These are phyloP conservation scores for Cryptocephalus primarius DNA, from an alignment of 2,888 invertebrate species.

Conservation along the genomic window DNA sequence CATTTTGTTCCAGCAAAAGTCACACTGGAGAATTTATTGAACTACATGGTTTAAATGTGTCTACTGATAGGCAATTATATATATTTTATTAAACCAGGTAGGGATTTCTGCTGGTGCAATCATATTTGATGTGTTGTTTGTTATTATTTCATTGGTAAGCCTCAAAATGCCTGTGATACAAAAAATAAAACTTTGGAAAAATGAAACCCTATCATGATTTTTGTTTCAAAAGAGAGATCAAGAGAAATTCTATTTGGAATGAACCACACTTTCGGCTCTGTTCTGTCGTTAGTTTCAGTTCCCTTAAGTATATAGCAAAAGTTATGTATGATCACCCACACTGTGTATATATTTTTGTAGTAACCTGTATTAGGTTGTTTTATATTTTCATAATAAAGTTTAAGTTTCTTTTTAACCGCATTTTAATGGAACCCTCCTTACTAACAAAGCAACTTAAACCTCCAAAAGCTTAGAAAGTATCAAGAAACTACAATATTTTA, in stretches of 20 bases:
- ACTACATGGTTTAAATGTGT: too few species aligned
- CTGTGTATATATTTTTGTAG: constrained; percentile 23
- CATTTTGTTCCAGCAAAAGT: too few species aligned
- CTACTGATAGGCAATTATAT: too few species aligned
- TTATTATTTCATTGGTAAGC: constrained; percentile 23
- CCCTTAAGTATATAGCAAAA: neutral
- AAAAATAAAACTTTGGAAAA: constrained; percentile 15
- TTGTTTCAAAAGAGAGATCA: neutral
- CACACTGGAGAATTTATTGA: too few species aligned
- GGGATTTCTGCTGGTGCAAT: too few species aligned
- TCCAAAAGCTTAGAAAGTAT: too few species aligned
- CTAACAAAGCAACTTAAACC: too few species aligned
- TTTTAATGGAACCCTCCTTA: too few species aligned
- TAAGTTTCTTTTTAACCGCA: constrained; percentile 15
- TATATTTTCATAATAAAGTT: constrained; percentile 26
- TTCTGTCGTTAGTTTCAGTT: neutral
- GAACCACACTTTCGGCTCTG: neutral
- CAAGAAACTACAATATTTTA: too few species aligned
- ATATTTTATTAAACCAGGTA: too few species aligned
- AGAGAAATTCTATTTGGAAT: constrained; percentile 1
- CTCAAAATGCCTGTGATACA: constrained; percentile 35
- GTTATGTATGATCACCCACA: constrained; percentile 9
- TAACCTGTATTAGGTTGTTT: constrained; percentile 24
- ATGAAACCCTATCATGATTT: constrained; percentile 6
- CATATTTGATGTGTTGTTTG: too few species aligned